These are phyloP conservation scores for Leucoma salicis DNA, from an alignment of 2,888 invertebrate genomes.

Conservation along the genomic window DNA sequence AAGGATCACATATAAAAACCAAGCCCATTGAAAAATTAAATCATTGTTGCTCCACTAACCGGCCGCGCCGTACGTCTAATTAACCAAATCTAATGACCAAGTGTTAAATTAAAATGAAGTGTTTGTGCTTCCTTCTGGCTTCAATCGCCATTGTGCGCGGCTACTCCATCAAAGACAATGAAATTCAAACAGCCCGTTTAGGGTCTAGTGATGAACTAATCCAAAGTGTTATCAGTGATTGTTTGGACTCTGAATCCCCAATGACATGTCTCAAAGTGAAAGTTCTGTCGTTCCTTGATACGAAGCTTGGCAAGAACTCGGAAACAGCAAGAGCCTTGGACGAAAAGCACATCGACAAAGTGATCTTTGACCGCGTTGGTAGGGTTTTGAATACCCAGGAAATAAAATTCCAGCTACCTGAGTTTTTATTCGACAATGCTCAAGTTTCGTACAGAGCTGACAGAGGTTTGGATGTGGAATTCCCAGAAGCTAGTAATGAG, in stretches of 20 bases:
- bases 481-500: slow-evolving; percentile 76
- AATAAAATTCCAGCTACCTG: slow-evolving; percentile 87
- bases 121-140: slow-evolving; percentile 78
- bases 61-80: slow-evolving; percentile 70
- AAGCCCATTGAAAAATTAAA: slow-evolving; percentile 84
- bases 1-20: slow-evolving; percentile 84
- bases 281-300: slow-evolving; percentile 89
- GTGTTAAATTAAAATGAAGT: slow-evolving; percentile 71
- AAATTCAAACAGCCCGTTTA: slow-evolving; percentile 80
- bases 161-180: slow-evolving; percentile 81
- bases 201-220: slow-evolving; percentile 86
- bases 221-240: slow-evolving; percentile 87
- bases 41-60: slow-evolving; percentile 80
- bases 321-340: slow-evolving; percentile 84
- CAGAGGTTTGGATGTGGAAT: slow-evolving; percentile 84
- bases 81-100: slow-evolving; percentile 73
- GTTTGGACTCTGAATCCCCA: slow-evolving; percentile 85
- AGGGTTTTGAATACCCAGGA: slow-evolving; percentile 88
- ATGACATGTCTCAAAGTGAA: slow-evolving; percentile 89
- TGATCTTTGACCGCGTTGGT: slow-evolving; percentile 87
- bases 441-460: slow-evolving; percentile 86
- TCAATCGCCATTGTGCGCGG: slow-evolving; percentile 72
- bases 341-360: slow-evolving; percentile 86
- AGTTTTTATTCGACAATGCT: slow-evolving; percentile 86
- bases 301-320: slow-evolving; percentile 83